Percentiles rank a stretch among this genome's conserved stretches.
Evolutionary conservation across 2,888 invertebrate genomes (phyloP).

Genomic region (Diplazon laetatorius): DNA sequence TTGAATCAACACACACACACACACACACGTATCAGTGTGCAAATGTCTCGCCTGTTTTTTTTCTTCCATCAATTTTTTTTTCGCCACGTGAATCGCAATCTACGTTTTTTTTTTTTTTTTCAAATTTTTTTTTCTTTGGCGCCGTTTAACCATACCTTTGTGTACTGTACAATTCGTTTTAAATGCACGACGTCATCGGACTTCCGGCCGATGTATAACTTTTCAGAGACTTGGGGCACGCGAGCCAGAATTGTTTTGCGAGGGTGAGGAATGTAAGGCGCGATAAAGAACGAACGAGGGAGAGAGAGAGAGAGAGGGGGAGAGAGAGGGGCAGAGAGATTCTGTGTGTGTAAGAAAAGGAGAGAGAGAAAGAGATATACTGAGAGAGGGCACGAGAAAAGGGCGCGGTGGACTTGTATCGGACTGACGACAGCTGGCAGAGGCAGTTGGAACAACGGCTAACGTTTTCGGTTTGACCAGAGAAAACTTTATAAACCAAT

Average conservation of each 20-base stretch:
- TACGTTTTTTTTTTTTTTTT: too few species aligned
- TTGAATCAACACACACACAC: too few species aligned
- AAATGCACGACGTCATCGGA: constrained; percentile 55
- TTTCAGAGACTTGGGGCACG: constrained; percentile 40
- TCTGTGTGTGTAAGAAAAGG: too few species aligned
- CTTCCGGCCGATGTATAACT: constrained; percentile 61
- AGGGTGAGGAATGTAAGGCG: constrained; percentile 35
- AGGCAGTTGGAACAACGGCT: constrained; percentile 65
- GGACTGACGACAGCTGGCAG: constrained; percentile 66
- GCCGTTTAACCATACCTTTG: neutral
- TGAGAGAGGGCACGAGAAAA: constrained; percentile 36
- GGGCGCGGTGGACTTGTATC: constrained; percentile 62
- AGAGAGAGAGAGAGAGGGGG: neutral
- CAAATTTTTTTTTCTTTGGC: neutral
- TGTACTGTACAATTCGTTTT: constrained; percentile 26
- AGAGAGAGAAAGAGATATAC: constrained; percentile 7
- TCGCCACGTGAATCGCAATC: constrained; percentile 2
- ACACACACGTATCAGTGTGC: constrained; percentile 4
- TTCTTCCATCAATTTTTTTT: too few species aligned
- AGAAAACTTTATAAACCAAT: neutral
- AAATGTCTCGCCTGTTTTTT: constrained; percentile 6
- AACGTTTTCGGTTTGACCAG: neutral
- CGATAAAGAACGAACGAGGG: constrained; percentile 39
- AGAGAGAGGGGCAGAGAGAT: constrained; percentile 8
- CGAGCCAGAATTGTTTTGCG: constrained; percentile 47